A percentile compares a stretch with the other conserved stretches of the same genome.
These are phyloP conservation scores for Teleiodes luculella DNA, from an alignment of 2,888 invertebrate genomes.

Conservation along the genomic window DNA sequence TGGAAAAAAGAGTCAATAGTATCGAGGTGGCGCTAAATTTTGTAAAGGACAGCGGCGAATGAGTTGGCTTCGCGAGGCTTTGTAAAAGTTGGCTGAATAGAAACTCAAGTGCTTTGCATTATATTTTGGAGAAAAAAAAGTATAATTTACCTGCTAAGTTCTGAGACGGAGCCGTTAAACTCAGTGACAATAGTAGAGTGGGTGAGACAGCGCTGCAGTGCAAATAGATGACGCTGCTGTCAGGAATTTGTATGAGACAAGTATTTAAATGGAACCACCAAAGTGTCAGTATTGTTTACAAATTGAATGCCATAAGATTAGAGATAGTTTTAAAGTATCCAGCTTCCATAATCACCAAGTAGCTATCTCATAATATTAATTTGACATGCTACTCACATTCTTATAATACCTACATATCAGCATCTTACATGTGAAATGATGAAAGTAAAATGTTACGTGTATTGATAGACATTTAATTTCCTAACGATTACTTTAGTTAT, in stretches of 20 bases:
- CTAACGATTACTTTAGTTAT: too few species aligned
- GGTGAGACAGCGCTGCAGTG: slow-evolving; percentile 16
- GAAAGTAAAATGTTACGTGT: too few species aligned
- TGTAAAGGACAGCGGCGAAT: slow-evolving; percentile 40
- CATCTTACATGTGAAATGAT: too few species aligned
- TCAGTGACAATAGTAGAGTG: slow-evolving; percentile 22
- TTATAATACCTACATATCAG: too few species aligned
- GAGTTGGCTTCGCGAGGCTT: slow-evolving; percentile 19
- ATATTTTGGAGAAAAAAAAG: slow-evolving; percentile 22
- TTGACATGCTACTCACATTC: too few species aligned
- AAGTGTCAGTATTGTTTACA: not conserved
- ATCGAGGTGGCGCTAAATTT: slow-evolving; percentile 64
- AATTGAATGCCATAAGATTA: not conserved
- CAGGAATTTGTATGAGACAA: not conserved
- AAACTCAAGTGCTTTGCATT: slow-evolving; percentile 37
- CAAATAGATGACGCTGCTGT: slow-evolving; percentile 6
- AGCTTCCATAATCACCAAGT: too few species aligned
- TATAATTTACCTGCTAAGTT: slow-evolving; percentile 12
- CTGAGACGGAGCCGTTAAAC: slow-evolving; percentile 9
- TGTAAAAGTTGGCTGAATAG: slow-evolving; percentile 47
- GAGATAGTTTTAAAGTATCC: too few species aligned
- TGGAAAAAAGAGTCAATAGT: slow-evolving; percentile 52
- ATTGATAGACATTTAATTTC: too few species aligned
- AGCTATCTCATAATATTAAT: too few species aligned
- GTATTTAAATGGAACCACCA: not conserved